These are phyloP conservation scores for Hyperoodon ampullatus DNA, from an alignment of 2,113 vertebrate genomes.

Conservation along the genomic window DNA sequence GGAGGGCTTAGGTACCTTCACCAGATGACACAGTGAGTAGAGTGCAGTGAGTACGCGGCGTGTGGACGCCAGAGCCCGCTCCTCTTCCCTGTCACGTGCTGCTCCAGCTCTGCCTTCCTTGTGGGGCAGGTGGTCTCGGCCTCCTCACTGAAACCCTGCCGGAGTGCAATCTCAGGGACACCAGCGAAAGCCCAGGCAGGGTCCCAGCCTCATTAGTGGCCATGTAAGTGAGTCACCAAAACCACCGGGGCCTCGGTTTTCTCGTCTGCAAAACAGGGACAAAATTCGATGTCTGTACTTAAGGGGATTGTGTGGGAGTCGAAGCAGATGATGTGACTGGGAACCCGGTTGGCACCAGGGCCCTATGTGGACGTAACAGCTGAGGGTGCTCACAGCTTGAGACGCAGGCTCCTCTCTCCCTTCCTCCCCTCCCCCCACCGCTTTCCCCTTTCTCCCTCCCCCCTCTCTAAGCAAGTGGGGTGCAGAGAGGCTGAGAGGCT, in stretches of 20 bases:
- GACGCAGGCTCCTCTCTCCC: not conserved
- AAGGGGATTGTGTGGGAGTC: not conserved
- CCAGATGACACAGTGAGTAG: not conserved
- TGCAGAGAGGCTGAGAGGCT: too few relatives aligned
- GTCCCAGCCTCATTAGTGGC: not conserved
- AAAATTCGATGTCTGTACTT: not conserved
- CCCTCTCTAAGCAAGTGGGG: not conserved
- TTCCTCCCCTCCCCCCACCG: too few relatives aligned
- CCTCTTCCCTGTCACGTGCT: not conserved
- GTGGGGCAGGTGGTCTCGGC: not conserved
- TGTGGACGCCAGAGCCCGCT: not conserved
- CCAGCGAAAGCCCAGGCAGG: not conserved
- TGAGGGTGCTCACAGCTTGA: not conserved
- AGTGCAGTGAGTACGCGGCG: too few relatives aligned
- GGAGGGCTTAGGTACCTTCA: not conserved
- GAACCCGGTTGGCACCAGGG: not conserved
- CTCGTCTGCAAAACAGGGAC: not conserved
- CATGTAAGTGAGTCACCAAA: not conserved
- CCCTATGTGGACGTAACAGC: not conserved
- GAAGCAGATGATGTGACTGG: not conserved
- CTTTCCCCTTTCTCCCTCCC: too few relatives aligned
- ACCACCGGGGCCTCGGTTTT: not conserved
- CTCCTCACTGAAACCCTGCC: not conserved
- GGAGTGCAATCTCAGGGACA: too few relatives aligned
- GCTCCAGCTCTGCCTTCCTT: not conserved